A percentile compares a stretch with the other conserved stretches of the same genome.
Evolutionary conservation across 2,888 invertebrate species (phyloP).

Genomic region (Andrena flavipes): DNA sequence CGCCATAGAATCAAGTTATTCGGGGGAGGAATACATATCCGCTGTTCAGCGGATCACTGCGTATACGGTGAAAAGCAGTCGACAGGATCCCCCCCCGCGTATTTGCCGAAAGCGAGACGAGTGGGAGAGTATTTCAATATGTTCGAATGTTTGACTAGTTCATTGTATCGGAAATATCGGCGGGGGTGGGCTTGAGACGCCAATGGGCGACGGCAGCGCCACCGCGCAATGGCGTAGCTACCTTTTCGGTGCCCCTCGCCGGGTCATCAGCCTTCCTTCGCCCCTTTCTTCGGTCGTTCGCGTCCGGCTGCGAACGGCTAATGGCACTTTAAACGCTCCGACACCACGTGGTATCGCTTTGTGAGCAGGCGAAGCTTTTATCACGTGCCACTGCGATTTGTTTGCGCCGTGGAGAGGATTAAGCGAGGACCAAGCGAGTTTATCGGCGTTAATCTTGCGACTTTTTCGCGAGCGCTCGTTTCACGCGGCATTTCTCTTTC

Average conservation of each 20-base stretch:
- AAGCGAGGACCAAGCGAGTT: constrained; percentile 34
- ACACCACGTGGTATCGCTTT: constrained; percentile 61
- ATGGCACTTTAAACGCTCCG: constrained; percentile 71
- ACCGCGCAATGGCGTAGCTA: constrained; percentile 33
- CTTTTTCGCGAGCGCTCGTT: constrained; percentile 21
- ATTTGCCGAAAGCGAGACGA: constrained; percentile 58
- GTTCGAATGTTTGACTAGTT: constrained; percentile 68
- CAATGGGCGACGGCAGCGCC: constrained; percentile 5
- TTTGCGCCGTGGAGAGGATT: constrained; percentile 53
- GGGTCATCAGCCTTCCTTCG: constrained; percentile 44
- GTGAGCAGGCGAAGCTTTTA: constrained; percentile 56
- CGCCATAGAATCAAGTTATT: constrained; percentile 23
- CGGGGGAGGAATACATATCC: constrained; percentile 9
- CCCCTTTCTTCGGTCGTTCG: constrained; percentile 22
- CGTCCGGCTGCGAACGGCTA: constrained; percentile 55
- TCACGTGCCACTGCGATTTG: constrained; percentile 61
- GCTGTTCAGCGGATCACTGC: constrained; percentile 31
- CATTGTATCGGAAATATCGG: constrained; percentile 68
- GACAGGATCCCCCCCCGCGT: constrained; percentile 25
- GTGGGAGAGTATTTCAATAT: constrained; percentile 68
- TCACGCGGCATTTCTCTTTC: constrained; percentile 26
- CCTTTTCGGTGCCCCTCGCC: constrained; percentile 21
- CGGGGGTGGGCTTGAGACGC: constrained; percentile 5
- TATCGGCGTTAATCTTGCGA: constrained; percentile 52
- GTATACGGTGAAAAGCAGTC: constrained; percentile 45